Base-by-base conservation (phyloP, 2,888 invertebrate genomes). In the Leptinotarsa peninsularis region DNA sequence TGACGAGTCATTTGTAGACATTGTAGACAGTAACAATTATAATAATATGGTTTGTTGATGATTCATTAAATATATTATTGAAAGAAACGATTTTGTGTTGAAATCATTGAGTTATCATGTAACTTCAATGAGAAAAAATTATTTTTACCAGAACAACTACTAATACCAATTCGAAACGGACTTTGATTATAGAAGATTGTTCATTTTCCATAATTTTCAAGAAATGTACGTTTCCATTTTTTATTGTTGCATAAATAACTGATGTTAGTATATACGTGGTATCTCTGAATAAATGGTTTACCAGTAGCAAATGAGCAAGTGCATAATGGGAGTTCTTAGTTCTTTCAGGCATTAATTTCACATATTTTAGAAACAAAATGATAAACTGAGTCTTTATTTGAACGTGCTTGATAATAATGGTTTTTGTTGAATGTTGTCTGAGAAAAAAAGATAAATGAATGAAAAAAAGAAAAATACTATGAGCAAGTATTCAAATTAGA, bases 41-140 rank as follows among this genome's bases (percentile, higher is more conserved):
- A 21, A 63, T 33, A 43, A 63, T 17, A 14, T 63, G 43, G 63
- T 63, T 18, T 63, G 63, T 63, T 63, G 13, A 63, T 27, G n/a
- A 63, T 27, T 43, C n/a, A 63, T 63, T 43, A 2, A 63, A 63
- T 43, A 43, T 27, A 27, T 33, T 63, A 33, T 33, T 33, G 15
- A n/a, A 33, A n/a, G 63, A 33, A 63, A 21, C 14, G 58, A 23
- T 58, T 58, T 23, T 15, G 21, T 21, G 23, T 15, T 23, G 52
- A 15, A 58, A 58, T 58, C 1, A 23, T 23, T 23, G 14, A 23
- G 23, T 58, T 58, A 23, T 58, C 14, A 14, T 27, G 58, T 21
- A 58, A 58, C 21, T 7, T 21, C 0, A 13, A 58, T 21, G 21
- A 58, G 21, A 58, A 58, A 18, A 10, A 10, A 43, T 43, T 43